Conservation (phyloP, 1,140 invertebrate genomes). For the Conus ventricosus region DNA sequence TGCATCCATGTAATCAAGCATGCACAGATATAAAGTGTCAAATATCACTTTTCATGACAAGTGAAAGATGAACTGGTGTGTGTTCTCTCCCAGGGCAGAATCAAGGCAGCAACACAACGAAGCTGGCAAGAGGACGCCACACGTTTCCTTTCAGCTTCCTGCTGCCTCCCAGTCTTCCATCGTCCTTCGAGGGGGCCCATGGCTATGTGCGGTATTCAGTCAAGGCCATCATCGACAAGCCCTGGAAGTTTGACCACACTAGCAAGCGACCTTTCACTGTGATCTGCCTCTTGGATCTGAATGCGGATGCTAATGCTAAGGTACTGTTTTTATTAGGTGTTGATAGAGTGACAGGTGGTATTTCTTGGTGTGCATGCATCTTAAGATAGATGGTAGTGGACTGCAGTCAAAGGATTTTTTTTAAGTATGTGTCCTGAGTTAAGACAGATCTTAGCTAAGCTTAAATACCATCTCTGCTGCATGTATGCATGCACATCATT, state of each 20-base stretch:
- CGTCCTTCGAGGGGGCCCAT: slow-evolving; percentile 74
- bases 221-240: slow-evolving; percentile 74
- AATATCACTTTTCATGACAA: too few relatives aligned
- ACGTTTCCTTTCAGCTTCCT: slow-evolving; percentile 75
- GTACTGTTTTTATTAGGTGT: slow-evolving; percentile 31
- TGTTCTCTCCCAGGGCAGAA: slow-evolving; percentile 39
- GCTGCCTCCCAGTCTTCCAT: slow-evolving; percentile 75
- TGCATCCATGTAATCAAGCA: too few relatives aligned
- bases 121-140: slow-evolving; percentile 66
- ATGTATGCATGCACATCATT: too few relatives aligned
- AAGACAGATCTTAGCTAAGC: too few relatives aligned
- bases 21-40: too few relatives aligned
- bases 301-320: slow-evolving; percentile 47
- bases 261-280: slow-evolving; percentile 65
- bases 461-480: too few relatives aligned
- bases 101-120: slow-evolving; percentile 33
- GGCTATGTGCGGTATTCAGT: slow-evolving; percentile 75
- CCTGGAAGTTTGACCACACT: slow-evolving; percentile 66
- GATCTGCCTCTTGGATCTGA: slow-evolving; percentile 64
- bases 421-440: not conserved
- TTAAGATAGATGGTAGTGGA: too few relatives aligned
- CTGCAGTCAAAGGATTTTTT: not conserved
- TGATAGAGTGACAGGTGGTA: too few relatives aligned
- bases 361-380: too few relatives aligned
- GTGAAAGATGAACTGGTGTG: too few relatives aligned